These are phyloP conservation scores for Acleris sparsana DNA, from an alignment of 2,888 invertebrate genomes.

Conservation along the genomic window DNA sequence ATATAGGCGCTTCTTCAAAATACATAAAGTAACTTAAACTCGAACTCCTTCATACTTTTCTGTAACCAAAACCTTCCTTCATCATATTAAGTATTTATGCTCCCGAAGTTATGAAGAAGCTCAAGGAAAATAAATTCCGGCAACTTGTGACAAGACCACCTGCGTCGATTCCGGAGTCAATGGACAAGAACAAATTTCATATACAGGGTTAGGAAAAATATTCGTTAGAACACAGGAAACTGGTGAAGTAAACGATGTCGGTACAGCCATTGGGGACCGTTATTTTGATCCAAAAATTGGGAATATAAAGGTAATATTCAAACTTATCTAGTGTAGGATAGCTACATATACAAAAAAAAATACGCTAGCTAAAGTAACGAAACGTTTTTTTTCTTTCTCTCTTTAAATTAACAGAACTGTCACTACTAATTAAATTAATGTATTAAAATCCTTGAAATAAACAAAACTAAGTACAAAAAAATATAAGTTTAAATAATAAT, in stretches of 20 bases:
- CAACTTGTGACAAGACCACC: conserved; percentile 12
- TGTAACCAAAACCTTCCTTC: conserved; percentile 4
- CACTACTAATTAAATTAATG: too few relatives aligned
- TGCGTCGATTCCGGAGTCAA: conserved; percentile 8
- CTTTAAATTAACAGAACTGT: too few relatives aligned
- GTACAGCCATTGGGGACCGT: too few relatives aligned
- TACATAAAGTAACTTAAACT: conserved; percentile 6
- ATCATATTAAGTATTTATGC: conserved; percentile 15
- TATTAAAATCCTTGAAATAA: too few relatives aligned
- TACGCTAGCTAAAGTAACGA: too few relatives aligned
- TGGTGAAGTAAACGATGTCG: not conserved
- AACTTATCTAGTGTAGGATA: too few relatives aligned
- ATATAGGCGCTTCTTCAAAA: conserved; percentile 1
- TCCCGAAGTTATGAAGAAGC: conserved; percentile 18
- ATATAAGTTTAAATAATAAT: too few relatives aligned
- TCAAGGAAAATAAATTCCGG: conserved; percentile 13
- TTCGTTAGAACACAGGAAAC: not conserved
- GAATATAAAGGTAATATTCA: too few relatives aligned
- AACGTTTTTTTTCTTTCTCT: too few relatives aligned
- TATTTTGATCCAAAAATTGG: too few relatives aligned
- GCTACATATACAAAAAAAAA: too few relatives aligned
- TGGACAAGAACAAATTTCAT: not conserved
- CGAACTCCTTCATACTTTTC: conserved; percentile 2
- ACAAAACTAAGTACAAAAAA: too few relatives aligned
- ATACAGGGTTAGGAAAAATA: not conserved